Evolutionary conservation across 1,140 invertebrate genomes (phyloP), one percentile per base, ranked within the genome.

Genomic region (Mylabris phalerata): DNA sequence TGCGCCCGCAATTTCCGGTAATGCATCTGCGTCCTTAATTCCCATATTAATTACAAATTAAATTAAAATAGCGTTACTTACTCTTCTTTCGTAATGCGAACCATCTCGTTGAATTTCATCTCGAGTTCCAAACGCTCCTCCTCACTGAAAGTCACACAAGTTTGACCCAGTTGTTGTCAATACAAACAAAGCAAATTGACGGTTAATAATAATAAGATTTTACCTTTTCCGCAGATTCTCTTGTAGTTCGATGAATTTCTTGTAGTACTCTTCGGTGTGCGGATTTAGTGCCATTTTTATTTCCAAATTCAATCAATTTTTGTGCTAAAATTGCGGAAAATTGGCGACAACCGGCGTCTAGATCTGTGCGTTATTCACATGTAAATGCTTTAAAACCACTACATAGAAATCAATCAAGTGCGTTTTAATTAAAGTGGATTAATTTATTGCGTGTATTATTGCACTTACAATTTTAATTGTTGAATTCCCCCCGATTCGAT

Each of bases 1-100:
- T 79, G 78, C 47, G 78, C 72, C 51, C 79, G 73, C 13, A 81
- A 70, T 62, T 75, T 79, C 59, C 78, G 77, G 41, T 67, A 71
- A 51, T 72, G 55, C 7, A 57, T 48, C 60, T 71, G 67, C 54
- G 72, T 65, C 40, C 72, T 72, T 49, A 19, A 19, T 19, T 19
- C 19, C 19, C 19, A 19, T 19, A 19, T 19, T 19, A 19, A 19
- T 19, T 19, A 19, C 19, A 2, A 19, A 19, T 19, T 19, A 0
- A 19, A 19, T 19, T 19, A 19, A 19, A 19, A 19, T 19, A 0
- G 19, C 19, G 19, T 2, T 19, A 71, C 72, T 71, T 67, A 74
- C 71, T 72, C 69, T 51, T 72, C 67, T 57, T 64, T 65, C 10
- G 66, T 65, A 5, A 63, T 48, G 57, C 69, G 67, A 2, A 73